phyloP scores from a whole-genome alignment of 2,113 vertebrate species.

The Brachyhypopomus gauderio region DNA sequence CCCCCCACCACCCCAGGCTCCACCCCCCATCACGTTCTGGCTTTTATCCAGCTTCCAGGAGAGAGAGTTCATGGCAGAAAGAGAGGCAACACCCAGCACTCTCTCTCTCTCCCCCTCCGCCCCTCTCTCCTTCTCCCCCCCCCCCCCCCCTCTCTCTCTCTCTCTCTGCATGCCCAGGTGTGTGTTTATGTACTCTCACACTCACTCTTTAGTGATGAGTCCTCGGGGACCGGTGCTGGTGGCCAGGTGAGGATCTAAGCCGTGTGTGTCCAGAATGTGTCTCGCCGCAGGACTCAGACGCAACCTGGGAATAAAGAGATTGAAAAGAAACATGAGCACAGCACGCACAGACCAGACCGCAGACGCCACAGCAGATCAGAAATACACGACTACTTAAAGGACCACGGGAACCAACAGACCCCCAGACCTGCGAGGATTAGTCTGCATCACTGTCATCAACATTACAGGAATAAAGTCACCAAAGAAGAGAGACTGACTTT shows the following conservation, averaged over 20 bases:
- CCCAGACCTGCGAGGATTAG: too few relatives aligned
- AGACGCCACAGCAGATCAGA: neutral
- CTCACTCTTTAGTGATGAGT: slow-evolving; percentile 95
- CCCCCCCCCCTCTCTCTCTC: too few relatives aligned
- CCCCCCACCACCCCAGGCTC: too few relatives aligned
- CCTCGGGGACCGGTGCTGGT: slow-evolving; percentile 86
- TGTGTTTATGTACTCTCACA: slow-evolving; percentile 42
- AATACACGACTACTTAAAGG: neutral
- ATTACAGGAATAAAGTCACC: too few relatives aligned
- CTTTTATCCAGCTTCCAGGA: neutral
- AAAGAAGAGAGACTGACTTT: too few relatives aligned
- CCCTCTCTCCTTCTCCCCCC: too few relatives aligned
- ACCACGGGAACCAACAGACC: too few relatives aligned
- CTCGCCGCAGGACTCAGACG: slow-evolving; percentile 94
- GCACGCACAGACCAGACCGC: neutral
- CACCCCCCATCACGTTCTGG: neutral
- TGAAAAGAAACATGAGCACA: neutral
- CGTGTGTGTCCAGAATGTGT: slow-evolving; percentile 85
- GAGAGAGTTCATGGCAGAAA: neutral
- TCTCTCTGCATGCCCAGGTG: too few relatives aligned
- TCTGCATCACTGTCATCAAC: too few relatives aligned
- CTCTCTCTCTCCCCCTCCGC: neutral
- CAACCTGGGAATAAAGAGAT: slow-evolving; percentile 69
- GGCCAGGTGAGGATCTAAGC: slow-evolving; percentile 78
- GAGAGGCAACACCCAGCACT: neutral